phyloP scores from a whole-genome alignment of 2,888 invertebrate genomes.

The Aricia artaxerxes region DNA sequence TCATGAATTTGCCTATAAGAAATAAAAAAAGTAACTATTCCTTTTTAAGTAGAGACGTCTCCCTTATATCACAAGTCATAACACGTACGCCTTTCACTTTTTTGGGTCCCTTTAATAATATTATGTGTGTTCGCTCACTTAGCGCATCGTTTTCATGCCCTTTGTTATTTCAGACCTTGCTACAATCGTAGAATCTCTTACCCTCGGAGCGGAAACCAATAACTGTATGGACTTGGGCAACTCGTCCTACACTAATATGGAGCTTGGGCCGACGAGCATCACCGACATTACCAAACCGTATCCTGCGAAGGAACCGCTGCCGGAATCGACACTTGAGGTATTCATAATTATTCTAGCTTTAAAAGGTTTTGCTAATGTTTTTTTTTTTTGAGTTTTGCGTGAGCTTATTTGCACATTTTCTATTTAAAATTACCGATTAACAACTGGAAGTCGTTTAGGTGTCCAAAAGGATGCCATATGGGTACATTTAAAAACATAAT shows the following conservation, averaged over 20 bases:
- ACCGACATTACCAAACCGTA: constrained; percentile 78
- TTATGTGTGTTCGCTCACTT: not conserved
- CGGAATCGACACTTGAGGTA: constrained; percentile 68
- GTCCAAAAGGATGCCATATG: too few species aligned
- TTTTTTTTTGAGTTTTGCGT: constrained; percentile 6
- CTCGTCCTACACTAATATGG: constrained; percentile 76
- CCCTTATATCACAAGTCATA: not conserved
- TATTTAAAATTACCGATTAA: not conserved
- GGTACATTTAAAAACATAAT: too few species aligned
- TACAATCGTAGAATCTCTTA: constrained; percentile 91
- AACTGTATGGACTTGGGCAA: constrained; percentile 78
- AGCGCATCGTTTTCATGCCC: not conserved
- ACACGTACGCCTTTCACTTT: not conserved
- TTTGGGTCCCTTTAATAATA: not conserved
- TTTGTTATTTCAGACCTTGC: constrained; percentile 82
- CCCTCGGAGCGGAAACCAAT: constrained; percentile 83
- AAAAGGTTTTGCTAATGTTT: not conserved
- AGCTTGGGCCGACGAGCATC: constrained; percentile 76
- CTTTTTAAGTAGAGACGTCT: not conserved
- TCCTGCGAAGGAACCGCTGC: constrained; percentile 73
- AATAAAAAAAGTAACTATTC: too few species aligned
- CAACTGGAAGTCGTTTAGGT: too few species aligned
- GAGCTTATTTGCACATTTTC: constrained; percentile 5
- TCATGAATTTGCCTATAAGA: too few species aligned
- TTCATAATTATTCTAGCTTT: constrained; percentile 35